phyloP scores from a whole-genome alignment of 2,797 vertebrate genomes.

The Buceros bicornis region DNA sequence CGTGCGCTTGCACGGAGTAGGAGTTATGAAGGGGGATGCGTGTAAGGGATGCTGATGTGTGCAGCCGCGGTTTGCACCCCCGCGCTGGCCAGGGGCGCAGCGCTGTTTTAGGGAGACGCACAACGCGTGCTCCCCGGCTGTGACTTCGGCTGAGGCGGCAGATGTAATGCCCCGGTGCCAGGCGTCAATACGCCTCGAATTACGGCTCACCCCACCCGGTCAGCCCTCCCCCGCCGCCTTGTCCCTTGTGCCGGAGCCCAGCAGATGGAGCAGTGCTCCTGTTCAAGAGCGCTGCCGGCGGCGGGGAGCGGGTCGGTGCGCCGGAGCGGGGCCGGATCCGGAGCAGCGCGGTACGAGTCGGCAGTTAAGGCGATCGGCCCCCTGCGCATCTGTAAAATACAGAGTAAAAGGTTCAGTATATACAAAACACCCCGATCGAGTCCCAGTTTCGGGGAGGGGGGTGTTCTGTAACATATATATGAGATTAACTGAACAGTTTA shows the following conservation, averaged over 20 bases:
- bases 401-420: neutral
- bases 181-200: neutral
- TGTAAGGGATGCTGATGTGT: neutral
- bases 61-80: neutral
- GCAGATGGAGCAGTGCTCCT: constrained; percentile 78
- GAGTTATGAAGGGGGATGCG: neutral
- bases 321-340: neutral
- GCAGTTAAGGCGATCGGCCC: neutral
- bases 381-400: neutral
- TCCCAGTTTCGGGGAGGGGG: neutral
- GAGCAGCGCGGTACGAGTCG: neutral
- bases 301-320: rapidly evolving
- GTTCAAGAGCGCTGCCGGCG: neutral
- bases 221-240: rapidly evolving
- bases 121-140: rapidly evolving
- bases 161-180: neutral
- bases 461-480: neutral
- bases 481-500: neutral
- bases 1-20: neutral
- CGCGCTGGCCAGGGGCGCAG: rapidly evolving
- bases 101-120: rapidly evolving
- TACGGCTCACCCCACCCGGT: rapidly evolving
- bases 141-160: neutral
- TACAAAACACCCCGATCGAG: neutral
- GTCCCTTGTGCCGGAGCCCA: constrained; percentile 39